Percentiles rank a stretch among this genome's conserved stretches.
Evolutionary conservation across 1,140 invertebrate species (phyloP).

Genomic region (Teleopsis dalmanni): DNA sequence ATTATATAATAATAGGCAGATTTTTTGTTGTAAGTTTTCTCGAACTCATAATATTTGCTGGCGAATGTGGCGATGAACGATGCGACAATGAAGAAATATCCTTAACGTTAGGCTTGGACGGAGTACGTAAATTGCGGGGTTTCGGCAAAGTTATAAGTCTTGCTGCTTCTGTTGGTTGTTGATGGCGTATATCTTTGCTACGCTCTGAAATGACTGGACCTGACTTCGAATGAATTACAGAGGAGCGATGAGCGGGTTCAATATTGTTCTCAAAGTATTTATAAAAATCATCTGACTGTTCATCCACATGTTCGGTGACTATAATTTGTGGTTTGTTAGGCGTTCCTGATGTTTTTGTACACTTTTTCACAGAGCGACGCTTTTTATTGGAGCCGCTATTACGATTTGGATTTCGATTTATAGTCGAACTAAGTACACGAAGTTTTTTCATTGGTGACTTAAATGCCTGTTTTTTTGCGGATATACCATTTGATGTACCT

Average conservation of each 20-base stretch:
- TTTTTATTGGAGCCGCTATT: slow-evolving; percentile 19
- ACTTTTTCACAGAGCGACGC: slow-evolving; percentile 9
- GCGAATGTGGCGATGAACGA: background rate
- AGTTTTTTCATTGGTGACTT: slow-evolving; percentile 28
- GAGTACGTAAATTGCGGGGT: slow-evolving; percentile 7
- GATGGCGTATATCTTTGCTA: slow-evolving; percentile 1
- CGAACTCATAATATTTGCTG: background rate
- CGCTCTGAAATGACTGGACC: background rate
- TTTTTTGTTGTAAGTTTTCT: slow-evolving; percentile 16
- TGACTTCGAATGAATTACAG: slow-evolving; percentile 15
- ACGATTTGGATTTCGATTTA: slow-evolving; percentile 26
- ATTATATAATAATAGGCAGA: slow-evolving; percentile 15
- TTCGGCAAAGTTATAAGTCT: slow-evolving; percentile 7
- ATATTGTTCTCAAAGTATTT: slow-evolving; percentile 28
- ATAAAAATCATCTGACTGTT: slow-evolving; percentile 17
- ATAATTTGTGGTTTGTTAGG: slow-evolving; percentile 2
- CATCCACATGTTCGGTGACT: slow-evolving; percentile 10
- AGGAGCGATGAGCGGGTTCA: slow-evolving; percentile 25
- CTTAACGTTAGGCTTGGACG: slow-evolving; percentile 3
- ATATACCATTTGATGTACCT: background rate
- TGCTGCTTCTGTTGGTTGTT: background rate
- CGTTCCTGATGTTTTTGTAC: background rate
- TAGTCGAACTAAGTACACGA: slow-evolving; percentile 24
- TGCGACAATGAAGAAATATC: background rate
- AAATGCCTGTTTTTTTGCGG: background rate